Evolutionary conservation across 1,140 invertebrate genomes (phyloP).

Genomic region (Drosophila nebulosa): DNA sequence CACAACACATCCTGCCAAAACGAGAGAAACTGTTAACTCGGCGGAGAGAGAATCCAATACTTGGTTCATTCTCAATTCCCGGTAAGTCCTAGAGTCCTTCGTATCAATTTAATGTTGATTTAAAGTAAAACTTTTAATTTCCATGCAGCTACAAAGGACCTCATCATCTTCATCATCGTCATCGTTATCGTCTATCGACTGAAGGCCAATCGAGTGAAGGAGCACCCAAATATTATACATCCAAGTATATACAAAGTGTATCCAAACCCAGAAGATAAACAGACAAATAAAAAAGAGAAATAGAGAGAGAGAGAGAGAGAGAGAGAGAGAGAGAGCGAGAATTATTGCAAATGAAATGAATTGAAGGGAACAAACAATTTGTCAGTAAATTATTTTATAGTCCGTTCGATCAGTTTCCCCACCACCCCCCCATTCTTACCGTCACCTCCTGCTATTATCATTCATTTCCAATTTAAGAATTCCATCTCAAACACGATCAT

Average conservation of each 20-base stretch:
- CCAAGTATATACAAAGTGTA: slow-evolving; percentile 45
- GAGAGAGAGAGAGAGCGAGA: not conserved
- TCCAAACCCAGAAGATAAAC: slow-evolving; percentile 14
- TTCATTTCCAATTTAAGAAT: not conserved
- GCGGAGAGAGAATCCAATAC: slow-evolving; percentile 28
- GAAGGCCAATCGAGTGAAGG: not conserved
- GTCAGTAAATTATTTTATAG: not conserved
- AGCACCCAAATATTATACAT: slow-evolving; percentile 54
- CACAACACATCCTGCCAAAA: not conserved
- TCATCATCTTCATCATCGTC: slow-evolving; percentile 21
- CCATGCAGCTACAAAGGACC: slow-evolving; percentile 68
- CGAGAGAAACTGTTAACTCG: not conserved
- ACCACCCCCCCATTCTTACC: not conserved
- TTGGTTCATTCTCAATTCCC: slow-evolving; percentile 74
- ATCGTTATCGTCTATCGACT: too few relatives aligned
- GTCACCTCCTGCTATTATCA: too few relatives aligned
- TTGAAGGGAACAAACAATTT: too few relatives aligned
- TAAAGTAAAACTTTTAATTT: not conserved
- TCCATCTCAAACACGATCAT: slow-evolving; percentile 31
- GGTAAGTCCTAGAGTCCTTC: slow-evolving; percentile 35
- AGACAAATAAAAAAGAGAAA: too few relatives aligned
- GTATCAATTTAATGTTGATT: not conserved
- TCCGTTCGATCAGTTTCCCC: not conserved
- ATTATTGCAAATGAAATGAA: too few relatives aligned
- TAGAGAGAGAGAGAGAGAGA: not conserved